Evolutionary conservation across 2,888 invertebrate genomes (phyloP), one percentile per base, ranked within the genome.

Genomic region (Callyntrura guangdongensis): DNA sequence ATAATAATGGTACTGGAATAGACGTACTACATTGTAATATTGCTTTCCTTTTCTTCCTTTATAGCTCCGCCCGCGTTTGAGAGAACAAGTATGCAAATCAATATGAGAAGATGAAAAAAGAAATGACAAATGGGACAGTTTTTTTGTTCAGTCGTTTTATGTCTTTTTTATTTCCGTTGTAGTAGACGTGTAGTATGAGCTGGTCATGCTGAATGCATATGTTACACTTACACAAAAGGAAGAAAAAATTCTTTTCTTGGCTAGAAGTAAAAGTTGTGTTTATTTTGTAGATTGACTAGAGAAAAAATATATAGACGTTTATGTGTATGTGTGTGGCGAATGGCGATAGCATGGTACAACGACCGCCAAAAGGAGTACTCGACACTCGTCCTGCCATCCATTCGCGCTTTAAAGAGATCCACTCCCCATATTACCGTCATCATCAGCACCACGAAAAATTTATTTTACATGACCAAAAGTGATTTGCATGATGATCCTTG

Each of bases 91-190:
- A 45, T 64, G 36, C 81, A 81, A 81, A 17, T 81, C 81, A 81
- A 64, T 82, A 45, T 59, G 27, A 11, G 64, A 64, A 61, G 47
- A 82, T 64, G 82, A 64, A 82, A 45, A n/a, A 20, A 53, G 14
- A 64, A 82, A 81, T 81, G 82, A 82, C 82, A 64, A 82, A 82
- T 82, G 82, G 82, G 22, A 20, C 79, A 64, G 59, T 77, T 79
- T 79, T 47, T 36, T 20, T 72, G 17, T 72, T 36, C 36, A 11
- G 3, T n/a, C 17, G 36, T 72, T 45, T 72, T 67, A 27, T 81
- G 27, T n/a, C 12, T 17, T 61, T 81, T 61, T n/a, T 81, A 59
- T 81, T 64, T 82, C 64, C 2, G 2, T 36, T 36, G 36, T 36
- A 36, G 36, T 36, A 20, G 45, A 45, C 36, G 36, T 36, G 47